Conservation (phyloP, 2,113 vertebrate species). For the Urocynchramus pylzowi region DNA sequence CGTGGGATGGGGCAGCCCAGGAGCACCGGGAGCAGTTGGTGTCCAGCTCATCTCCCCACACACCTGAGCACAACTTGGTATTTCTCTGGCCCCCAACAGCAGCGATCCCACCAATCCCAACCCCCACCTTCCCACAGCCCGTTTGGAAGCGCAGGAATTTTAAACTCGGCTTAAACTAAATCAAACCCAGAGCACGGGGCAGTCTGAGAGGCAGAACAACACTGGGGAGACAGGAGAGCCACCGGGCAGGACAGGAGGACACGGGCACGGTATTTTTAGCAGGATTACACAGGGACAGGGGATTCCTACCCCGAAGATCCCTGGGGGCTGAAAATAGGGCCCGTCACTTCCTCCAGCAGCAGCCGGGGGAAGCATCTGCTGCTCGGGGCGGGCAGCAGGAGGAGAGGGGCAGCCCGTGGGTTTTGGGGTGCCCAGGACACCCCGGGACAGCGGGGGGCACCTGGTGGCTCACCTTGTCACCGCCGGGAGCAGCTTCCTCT, state of each 20-base stretch:
- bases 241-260: not conserved
- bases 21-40: fast-evolving
- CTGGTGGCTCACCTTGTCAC: not conserved
- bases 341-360: constrained; percentile 34
- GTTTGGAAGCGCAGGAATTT: fast-evolving
- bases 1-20: fast-evolving
- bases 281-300: constrained; percentile 46
- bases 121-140: not conserved
- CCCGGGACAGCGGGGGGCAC: not conserved
- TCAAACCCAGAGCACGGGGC: not conserved
- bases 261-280: constrained; percentile 44
- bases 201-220: not conserved
- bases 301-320: constrained; percentile 64
- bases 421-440: not conserved
- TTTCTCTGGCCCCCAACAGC: not conserved
- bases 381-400: not conserved
- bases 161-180: not conserved
- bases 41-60: not conserved
- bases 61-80: not conserved
- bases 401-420: not conserved
- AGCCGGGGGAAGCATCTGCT: not conserved
- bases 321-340: constrained; percentile 27
- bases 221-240: not conserved
- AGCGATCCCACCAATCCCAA: not conserved
- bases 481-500: not conserved